These are phyloP conservation scores for Conistra vaccinii DNA, from an alignment of 2,888 invertebrate species.

Conservation along the genomic window DNA sequence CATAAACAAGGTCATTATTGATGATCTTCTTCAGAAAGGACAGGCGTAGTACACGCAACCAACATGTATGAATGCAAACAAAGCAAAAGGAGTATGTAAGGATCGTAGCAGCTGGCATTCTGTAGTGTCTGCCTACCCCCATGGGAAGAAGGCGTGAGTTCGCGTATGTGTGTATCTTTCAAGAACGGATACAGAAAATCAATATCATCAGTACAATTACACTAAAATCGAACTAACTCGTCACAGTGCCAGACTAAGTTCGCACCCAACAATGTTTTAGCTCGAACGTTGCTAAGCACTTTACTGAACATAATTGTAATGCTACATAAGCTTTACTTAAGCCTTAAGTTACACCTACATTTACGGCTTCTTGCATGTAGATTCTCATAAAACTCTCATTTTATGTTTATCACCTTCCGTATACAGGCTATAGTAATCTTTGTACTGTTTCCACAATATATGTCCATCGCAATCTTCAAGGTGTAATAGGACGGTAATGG, in stretches of 20 bases:
- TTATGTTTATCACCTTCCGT: slow-evolving; percentile 36
- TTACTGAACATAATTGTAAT: slow-evolving; percentile 32
- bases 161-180: not conserved
- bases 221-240: not conserved
- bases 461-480: not conserved
- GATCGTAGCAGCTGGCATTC: not conserved
- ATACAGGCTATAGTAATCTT: slow-evolving; percentile 7
- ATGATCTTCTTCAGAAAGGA: not conserved
- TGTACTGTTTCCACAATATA: slow-evolving; percentile 36
- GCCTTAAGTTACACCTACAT: slow-evolving; percentile 28
- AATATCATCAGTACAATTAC: not conserved
- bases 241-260: not conserved
- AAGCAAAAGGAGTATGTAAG: not conserved
- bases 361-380: slow-evolving; percentile 32
- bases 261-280: not conserved
- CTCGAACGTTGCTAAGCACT: not conserved
- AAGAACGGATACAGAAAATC: not conserved
- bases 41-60: not conserved
- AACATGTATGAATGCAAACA: not conserved
- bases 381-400: slow-evolving; percentile 43
- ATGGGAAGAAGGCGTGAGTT: not conserved
- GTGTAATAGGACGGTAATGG: not conserved
- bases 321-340: slow-evolving; percentile 41
- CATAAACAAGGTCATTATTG: not conserved
- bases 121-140: not conserved